phyloP scores from a whole-genome alignment of 2,888 invertebrate species.

The Meteorus colon region DNA sequence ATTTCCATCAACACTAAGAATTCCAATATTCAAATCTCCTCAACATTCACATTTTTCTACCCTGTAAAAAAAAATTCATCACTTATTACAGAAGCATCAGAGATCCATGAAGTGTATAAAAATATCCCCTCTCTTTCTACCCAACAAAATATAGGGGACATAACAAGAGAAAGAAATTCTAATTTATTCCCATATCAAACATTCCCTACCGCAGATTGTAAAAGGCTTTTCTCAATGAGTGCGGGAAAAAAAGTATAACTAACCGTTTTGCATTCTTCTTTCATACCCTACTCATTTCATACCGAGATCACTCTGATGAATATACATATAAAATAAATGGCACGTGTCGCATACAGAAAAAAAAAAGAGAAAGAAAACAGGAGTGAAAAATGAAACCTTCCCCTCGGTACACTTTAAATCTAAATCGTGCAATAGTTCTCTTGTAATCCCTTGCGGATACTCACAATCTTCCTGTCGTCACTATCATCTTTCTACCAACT shows the following conservation, averaged over 20 bases:
- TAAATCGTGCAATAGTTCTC: slow-evolving; percentile 14
- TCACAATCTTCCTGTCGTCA: slow-evolving; percentile 17
- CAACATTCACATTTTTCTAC: no score
- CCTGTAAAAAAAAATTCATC: no score
- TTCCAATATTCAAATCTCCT: no score
- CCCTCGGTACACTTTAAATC: slow-evolving; percentile 7
- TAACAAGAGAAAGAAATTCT: neutral
- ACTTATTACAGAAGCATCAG: no score
- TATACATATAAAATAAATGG: neutral
- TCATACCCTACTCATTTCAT: neutral
- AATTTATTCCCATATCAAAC: no score
- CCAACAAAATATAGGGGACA: no score
- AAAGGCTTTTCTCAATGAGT: neutral
- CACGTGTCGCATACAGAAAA: neutral
- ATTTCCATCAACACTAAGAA: no score
- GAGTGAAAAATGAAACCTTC: neutral
- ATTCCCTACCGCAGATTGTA: no score
- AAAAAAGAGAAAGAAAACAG: neutral
- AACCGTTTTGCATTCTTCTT: neutral
- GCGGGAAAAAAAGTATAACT: neutral
- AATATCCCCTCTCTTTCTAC: no score
- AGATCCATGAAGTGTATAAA: no score
- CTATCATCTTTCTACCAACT: neutral
- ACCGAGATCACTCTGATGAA: slow-evolving; percentile 1
- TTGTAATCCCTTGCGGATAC: slow-evolving; percentile 16